A percentile compares a stretch with the other conserved stretches of the same genome.
Evolutionary conservation across 2,888 invertebrate species (phyloP).

Genomic region (Folsomia candida): DNA sequence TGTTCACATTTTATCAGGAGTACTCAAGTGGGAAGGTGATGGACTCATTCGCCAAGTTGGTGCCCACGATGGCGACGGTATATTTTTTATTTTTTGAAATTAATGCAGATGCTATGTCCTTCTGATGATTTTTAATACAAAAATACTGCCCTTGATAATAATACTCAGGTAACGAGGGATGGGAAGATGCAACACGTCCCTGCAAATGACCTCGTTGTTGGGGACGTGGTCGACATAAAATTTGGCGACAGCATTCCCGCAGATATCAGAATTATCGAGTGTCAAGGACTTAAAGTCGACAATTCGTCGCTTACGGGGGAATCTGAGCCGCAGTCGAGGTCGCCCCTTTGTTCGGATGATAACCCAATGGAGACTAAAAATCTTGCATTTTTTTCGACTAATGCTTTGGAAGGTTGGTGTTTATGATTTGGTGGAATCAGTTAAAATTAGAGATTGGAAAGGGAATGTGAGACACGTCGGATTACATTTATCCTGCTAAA

Average conservation of each 20-base stretch:
- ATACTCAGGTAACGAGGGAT: not conserved
- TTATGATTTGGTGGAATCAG: too few species aligned
- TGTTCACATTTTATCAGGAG: not conserved
- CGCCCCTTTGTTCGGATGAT: constrained; percentile 84
- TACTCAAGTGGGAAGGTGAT: not conserved
- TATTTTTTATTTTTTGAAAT: too few species aligned
- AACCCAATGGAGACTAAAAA: constrained; percentile 93
- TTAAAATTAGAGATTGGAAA: too few species aligned
- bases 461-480: too few species aligned
- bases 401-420: constrained; percentile 77
- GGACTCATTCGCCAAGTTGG: not conserved
- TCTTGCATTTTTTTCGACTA: constrained; percentile 91
- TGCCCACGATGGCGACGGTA: constrained; percentile 50
- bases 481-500: not conserved
- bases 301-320: constrained; percentile 93
- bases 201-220: not conserved
- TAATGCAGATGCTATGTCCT: too few species aligned
- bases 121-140: too few species aligned
- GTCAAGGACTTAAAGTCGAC: constrained; percentile 57
- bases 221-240: not conserved
- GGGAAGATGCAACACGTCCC: not conserved
- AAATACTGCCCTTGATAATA: too few species aligned
- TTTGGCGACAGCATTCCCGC: not conserved
- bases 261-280: not conserved
- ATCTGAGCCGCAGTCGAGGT: constrained; percentile 88